Evolutionary conservation across 1,140 invertebrate species (phyloP), one percentile per base, ranked within the genome.

Genomic region (Drosophila bifasciata): DNA sequence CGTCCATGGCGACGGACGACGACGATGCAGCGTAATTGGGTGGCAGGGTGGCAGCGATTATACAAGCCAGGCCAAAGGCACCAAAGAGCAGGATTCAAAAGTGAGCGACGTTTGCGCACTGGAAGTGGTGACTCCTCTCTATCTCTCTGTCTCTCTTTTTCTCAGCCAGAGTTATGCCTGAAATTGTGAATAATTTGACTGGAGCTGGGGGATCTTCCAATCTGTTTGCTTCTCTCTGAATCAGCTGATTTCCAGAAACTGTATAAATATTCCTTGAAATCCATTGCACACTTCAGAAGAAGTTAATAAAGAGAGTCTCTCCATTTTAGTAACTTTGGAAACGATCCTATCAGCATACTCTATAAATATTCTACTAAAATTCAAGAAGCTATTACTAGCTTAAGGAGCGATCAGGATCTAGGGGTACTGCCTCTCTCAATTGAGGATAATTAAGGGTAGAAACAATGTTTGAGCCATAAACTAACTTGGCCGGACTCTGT

Each of bases 21-120:
- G 67, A 50, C 79, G 79, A 85, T 73, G 80, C 77, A 57, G 73
- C 81, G 73, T 86, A 86, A 85, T 85, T 86, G 80, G 72, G 71
- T 81, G 68, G 73, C 68, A 62, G 28, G 28, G 49, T 51, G 64
- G 62, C 67, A 80, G 72, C 66, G 78, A 67, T 88, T 86, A 88
- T 79, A 88, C 83, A 86, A 86, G 83, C 77, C 45, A 63, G 45
- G 51, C 72, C 56, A 40, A 67, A 60, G 45, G 60, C 66, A 62
- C 60, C 64, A 50, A 19, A 58, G 59, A 73, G 64, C 62, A 68
- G 71, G 51, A 59, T 57, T 57, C 60, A 58, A 48, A 62, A 61
- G 67, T 66, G 55, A 28, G 25, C 44, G 55, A 23, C 63, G 21
- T 16, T 52, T 41, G 45, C 44, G 58, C 40, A 63, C 16, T 72